These are phyloP conservation scores for Philantomba maxwellii DNA, from an alignment of 2,113 vertebrate genomes.

Conservation along the genomic window DNA sequence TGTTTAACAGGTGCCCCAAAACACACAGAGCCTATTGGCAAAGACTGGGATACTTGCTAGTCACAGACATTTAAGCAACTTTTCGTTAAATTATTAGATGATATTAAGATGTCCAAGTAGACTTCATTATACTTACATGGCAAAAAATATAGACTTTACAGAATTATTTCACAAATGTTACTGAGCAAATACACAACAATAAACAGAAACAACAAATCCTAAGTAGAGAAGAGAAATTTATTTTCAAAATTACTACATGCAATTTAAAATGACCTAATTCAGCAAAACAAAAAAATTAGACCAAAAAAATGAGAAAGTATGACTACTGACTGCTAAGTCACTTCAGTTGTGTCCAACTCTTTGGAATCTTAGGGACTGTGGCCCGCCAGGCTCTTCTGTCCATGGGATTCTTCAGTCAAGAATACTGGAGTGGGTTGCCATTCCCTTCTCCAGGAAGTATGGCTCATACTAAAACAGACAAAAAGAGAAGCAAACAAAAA, in stretches of 20 bases:
- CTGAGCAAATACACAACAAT: not conserved
- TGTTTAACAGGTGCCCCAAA: not conserved
- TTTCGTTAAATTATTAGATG: not conserved
- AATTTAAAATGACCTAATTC: not conserved
- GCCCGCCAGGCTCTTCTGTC: accelerated
- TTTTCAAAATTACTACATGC: not conserved
- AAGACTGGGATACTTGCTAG: not conserved
- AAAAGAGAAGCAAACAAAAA: not conserved
- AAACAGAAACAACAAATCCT: not conserved
- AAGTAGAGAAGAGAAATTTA: not conserved
- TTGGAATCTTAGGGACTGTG: not conserved
- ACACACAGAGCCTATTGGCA: not conserved
- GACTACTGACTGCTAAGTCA: not conserved
- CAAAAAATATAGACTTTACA: not conserved
- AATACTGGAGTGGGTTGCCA: not conserved
- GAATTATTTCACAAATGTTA: not conserved
- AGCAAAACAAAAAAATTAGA: not conserved
- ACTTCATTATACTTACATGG: not conserved
- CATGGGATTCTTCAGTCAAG: not conserved
- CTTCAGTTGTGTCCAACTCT: not conserved
- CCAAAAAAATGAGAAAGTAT: not conserved
- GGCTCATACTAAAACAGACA: not conserved
- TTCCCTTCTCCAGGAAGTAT: not conserved
- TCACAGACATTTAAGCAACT: not conserved
- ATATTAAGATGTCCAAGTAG: not conserved